Conservation (phyloP, 2,797 vertebrate genomes). For the Brachymystax lenok region DNA sequence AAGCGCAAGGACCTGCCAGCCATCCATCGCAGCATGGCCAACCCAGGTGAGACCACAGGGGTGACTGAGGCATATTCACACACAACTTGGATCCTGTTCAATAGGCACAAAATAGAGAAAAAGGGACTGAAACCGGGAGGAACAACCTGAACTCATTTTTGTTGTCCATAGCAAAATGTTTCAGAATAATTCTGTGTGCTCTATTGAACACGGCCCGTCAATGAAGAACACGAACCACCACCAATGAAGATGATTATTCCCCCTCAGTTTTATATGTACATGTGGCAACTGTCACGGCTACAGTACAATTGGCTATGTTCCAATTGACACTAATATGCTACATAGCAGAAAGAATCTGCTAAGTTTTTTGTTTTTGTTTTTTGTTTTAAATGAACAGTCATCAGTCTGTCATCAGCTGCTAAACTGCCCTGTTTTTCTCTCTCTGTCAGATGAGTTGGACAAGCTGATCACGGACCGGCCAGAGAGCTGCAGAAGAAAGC, state of each 20-base stretch:
- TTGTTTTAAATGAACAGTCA: not conserved
- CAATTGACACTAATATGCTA: too few species aligned
- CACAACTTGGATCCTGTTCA: not conserved
- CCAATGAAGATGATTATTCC: too few species aligned
- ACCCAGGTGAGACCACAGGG: conserved; percentile 81
- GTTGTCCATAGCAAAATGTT: not conserved
- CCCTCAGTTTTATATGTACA: not conserved
- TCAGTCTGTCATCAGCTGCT: not conserved
- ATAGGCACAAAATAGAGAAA: not conserved
- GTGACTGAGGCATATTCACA: not conserved
- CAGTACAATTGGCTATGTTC: not conserved
- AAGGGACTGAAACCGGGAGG: not conserved
- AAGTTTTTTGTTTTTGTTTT: not conserved
- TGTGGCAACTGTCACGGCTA: not conserved
- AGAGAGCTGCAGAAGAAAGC: conserved; percentile 86
- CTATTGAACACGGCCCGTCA: not conserved
- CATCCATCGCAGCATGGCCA: conserved; percentile 97
- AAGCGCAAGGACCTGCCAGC: conserved; percentile 95
- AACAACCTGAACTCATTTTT: not conserved
- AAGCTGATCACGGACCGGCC: conserved; percentile 96
- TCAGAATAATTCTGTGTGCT: not conserved
- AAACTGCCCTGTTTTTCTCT: conserved; percentile 6
- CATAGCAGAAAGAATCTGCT: not conserved
- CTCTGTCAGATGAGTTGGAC: conserved; percentile 89
- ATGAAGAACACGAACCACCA: not conserved